phyloP scores from a whole-genome alignment of 2,888 invertebrate genomes.

The Ophion slaviceki region DNA sequence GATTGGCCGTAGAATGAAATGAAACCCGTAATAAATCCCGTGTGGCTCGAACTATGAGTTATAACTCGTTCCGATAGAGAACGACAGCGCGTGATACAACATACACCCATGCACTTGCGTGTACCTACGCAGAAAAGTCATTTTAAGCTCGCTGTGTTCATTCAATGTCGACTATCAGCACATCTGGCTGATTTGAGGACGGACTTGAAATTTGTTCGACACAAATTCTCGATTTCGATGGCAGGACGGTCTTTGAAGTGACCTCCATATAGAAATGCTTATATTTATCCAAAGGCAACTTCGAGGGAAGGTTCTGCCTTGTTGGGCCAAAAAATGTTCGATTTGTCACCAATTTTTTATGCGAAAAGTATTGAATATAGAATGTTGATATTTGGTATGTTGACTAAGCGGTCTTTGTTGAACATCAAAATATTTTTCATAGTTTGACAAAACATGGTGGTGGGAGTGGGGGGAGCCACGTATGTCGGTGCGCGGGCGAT shows the following conservation, averaged over 20 bases:
- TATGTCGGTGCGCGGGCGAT: no score
- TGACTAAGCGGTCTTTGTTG: no score
- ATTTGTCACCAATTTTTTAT: no score
- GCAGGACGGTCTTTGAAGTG: neutral
- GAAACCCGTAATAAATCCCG: slow-evolving; percentile 75
- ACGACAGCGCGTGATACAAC: slow-evolving; percentile 33
- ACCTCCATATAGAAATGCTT: slow-evolving; percentile 4
- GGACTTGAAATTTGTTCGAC: neutral
- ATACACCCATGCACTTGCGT: neutral
- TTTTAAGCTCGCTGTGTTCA: neutral
- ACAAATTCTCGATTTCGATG: neutral
- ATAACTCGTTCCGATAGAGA: slow-evolving; percentile 56
- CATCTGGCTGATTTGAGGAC: neutral
- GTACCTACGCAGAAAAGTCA: neutral
- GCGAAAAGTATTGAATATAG: no score
- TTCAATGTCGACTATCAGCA: neutral
- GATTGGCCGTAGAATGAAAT: slow-evolving; percentile 72
- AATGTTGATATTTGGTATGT: no score
- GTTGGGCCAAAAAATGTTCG: no score
- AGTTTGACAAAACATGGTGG: no score
- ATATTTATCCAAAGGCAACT: neutral
- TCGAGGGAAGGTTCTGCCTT: neutral
- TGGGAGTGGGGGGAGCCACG: no score
- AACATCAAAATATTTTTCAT: no score
- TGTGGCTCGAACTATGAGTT: slow-evolving; percentile 67